Percentiles rank a stretch among this genome's conserved stretches.
These are phyloP conservation scores for Bilobella aurantiaca DNA, from an alignment of 1,140 invertebrate genomes.

Conservation along the genomic window DNA sequence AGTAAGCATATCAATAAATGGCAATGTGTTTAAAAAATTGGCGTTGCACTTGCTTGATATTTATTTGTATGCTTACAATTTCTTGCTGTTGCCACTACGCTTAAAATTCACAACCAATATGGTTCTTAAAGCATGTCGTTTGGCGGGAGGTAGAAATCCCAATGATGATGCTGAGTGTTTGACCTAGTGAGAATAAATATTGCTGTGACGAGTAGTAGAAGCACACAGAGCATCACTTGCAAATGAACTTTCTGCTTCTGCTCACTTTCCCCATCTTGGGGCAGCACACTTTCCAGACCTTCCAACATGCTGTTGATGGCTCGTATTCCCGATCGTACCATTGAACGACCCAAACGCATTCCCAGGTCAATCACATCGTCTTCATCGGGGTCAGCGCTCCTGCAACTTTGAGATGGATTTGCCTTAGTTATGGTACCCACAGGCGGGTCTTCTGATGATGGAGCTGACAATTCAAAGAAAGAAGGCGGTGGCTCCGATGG, in stretches of 20 bases:
- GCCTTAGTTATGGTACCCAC: neutral
- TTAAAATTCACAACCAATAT: too few relatives aligned
- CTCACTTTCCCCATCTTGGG: constrained; percentile 21
- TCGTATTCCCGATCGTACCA: constrained; percentile 17
- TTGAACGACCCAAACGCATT: constrained; percentile 22
- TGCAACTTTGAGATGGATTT: neutral
- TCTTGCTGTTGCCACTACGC: too few relatives aligned
- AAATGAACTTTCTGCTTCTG: constrained; percentile 27
- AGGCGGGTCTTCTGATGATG: too few relatives aligned
- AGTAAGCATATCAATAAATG: too few relatives aligned
- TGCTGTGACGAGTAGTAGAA: constrained; percentile 30
- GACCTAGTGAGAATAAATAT: constrained; percentile 21
- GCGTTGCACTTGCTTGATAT: too few relatives aligned
- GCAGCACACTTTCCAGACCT: constrained; percentile 27
- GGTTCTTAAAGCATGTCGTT: too few relatives aligned
- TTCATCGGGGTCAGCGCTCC: neutral
- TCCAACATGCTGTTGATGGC: constrained; percentile 24
- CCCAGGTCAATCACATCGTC: constrained; percentile 22
- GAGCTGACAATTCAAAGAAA: too few relatives aligned
- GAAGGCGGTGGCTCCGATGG: too few relatives aligned
- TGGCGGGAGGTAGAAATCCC: constrained; percentile 33
- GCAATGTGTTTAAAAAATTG: too few relatives aligned
- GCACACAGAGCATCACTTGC: constrained; percentile 30
- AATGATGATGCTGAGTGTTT: constrained; percentile 17
- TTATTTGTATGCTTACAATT: too few relatives aligned